Base-by-base conservation (phyloP, 1,140 invertebrate genomes). In the Drosophila lowei region DNA sequence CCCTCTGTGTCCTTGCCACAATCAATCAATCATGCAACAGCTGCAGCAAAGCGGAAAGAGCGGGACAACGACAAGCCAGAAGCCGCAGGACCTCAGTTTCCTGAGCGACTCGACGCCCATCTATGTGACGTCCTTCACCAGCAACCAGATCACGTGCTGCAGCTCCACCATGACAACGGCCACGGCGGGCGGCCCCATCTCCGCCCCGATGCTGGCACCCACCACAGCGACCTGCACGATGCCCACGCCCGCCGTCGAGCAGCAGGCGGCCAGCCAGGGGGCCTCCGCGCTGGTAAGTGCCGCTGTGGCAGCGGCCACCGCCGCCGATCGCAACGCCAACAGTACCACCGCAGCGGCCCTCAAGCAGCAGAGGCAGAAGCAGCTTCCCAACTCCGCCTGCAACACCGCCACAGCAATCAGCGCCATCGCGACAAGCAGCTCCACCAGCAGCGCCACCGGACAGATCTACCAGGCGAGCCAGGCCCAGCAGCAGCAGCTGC, bases 81-180 rank as follows among this genome's bases (percentile, higher is more conserved):
- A 38, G 63, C 92, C 93, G 63, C 94, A 94, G 90, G 95, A 96
- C 67, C 91, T 91, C 9, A 91, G 91, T 66, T 91, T 91, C 73
- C 76, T 91, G 5, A 91, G 89, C 25, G 91, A 91, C 23, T 80
- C 90, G 6, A 94, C 94, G 34, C 94, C 95, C 21, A 95, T 96
- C 62, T 96, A 96, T 92, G 95, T 96, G 60, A 96, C 95, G 53
- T 95, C 95, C 56, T 94, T 95, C 65, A 94, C 93, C 79, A 93
- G 94, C 77, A 94, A 94, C 79, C 94, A 94, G 76, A 92, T 93
- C 23, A 91, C 90, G 34, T 92, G 93, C 68, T 92, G 92, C 67
- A 94, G 90, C 88, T 93, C 92, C 85, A 94, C 92, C 15, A 93
- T 92, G 77, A 93, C 90, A 90, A 92, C 92, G 59, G 92, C 90